A percentile compares a stretch with the other conserved stretches of the same genome.
phyloP scores from a whole-genome alignment of 2,797 vertebrate genomes.

The Acanthiza pusilla region DNA sequence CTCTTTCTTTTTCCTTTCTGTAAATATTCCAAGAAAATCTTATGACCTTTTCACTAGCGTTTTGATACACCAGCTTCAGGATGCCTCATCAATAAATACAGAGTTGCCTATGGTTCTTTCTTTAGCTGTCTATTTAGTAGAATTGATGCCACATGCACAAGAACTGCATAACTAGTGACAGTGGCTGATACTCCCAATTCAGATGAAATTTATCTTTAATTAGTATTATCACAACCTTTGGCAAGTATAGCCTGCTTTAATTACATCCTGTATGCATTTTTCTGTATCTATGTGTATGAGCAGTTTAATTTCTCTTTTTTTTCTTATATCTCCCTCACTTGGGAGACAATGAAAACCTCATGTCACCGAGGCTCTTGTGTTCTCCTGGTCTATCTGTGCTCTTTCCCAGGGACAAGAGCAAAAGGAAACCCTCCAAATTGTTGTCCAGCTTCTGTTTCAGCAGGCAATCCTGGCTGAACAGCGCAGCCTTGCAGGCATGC shows the following conservation, averaged over 20 bases:
- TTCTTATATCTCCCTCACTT: neutral
- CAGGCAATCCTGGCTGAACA: neutral
- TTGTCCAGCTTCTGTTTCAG: neutral
- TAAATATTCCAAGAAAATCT: neutral
- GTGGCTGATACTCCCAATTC: neutral
- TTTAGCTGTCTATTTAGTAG: neutral
- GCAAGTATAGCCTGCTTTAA: neutral
- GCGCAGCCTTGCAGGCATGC: neutral
- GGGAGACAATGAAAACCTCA: neutral
- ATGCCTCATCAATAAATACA: neutral
- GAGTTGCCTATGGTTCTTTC: neutral
- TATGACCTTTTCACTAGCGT: neutral
- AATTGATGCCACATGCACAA: neutral
- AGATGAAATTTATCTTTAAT: neutral
- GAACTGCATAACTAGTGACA: neutral
- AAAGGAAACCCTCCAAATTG: neutral
- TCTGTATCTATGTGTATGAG: neutral
- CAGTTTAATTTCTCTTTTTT: neutral
- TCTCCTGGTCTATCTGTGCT: neutral
- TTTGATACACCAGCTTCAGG: neutral
- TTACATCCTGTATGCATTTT: neutral
- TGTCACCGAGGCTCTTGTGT: neutral
- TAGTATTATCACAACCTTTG: neutral
- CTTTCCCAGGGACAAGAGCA: neutral
- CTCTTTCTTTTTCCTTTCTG: neutral